Base-by-base conservation (phyloP, 1,140 invertebrate genomes). In the Orchesella cincta region DNA sequence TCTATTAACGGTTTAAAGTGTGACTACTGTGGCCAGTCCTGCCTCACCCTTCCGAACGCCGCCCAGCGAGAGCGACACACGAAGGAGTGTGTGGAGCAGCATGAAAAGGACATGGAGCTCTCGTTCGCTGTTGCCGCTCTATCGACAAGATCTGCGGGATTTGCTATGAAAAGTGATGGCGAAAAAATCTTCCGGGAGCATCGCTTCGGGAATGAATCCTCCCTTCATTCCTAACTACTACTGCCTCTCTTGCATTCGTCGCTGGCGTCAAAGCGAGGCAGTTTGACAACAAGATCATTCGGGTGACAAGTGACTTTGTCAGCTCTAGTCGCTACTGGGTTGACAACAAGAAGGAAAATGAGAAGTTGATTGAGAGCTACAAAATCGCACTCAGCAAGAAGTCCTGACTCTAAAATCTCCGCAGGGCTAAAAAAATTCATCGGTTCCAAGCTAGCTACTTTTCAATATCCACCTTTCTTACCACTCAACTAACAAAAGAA, bases 331-430 rank as follows among this genome's bases (percentile, higher is more conserved):
- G 90, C 80, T 93, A 92, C 83, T 97, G 94, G 93, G 92, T 94
- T 23, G 94, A 96, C 81, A 91, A 90, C 20, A 90, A 92, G 83
- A 92, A 94, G 83, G 93, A 96, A 73, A 97, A 97, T 84, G 89
- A 92, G 16, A 92, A 93, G 84, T 86, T 97, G 36, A 92, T 97
- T 51, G 86, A 87, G 36, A 91, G 92, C 82, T 97, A 96, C 84
- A 93, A 93, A 85, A 85, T 87, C 73, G 92, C 91, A 62, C 85
- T 94, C 83, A 91, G 90, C 83, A 86, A 86, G 80, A 95, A 95
- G 86, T 89, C 92, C 81, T 97, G 94, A 87, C 94, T 94, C 84
- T 96, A 96, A 84, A 96, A 95, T 83, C 92, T n/a, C n/a, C n/a
- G n/a, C n/a, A n/a, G n/a, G n/a, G n/a, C n/a, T n/a, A n/a, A n/a